Conservation (phyloP, 2,888 invertebrate species). For the Tachina fera region DNA sequence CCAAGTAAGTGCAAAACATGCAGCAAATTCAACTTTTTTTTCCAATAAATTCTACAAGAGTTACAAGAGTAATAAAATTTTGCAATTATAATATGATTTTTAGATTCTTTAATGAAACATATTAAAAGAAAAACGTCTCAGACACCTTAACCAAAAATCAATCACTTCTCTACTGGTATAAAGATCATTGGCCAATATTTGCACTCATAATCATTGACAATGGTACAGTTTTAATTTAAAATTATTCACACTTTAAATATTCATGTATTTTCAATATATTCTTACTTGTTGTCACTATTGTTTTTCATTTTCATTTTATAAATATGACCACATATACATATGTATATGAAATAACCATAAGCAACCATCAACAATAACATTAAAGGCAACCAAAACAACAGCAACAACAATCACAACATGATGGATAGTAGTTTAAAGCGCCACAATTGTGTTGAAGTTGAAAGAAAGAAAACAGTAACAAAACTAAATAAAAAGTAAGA, state of each 20-base stretch:
- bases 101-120: not conserved
- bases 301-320: slow-evolving; percentile 51
- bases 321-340: too few species aligned
- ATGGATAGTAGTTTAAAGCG: slow-evolving; percentile 64
- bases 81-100: too few species aligned
- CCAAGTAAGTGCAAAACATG: too few species aligned
- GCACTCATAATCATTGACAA: not conserved
- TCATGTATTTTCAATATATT: slow-evolving; percentile 50
- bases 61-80: too few species aligned
- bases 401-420: slow-evolving; percentile 27
- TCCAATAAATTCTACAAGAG: too few species aligned
- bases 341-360: slow-evolving; percentile 63
- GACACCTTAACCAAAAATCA: slow-evolving; percentile 78
- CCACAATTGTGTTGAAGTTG: slow-evolving; percentile 48
- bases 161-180: slow-evolving; percentile 73
- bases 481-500: slow-evolving; percentile 41
- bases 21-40: too few species aligned
- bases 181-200: slow-evolving; percentile 73
- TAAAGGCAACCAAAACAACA: slow-evolving; percentile 51
- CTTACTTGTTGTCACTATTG: slow-evolving; percentile 21
- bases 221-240: slow-evolving; percentile 22
- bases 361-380: slow-evolving; percentile 53
- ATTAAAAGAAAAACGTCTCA: slow-evolving; percentile 63
- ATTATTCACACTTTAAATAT: slow-evolving; percentile 38
- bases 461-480: slow-evolving; percentile 47